Evolutionary conservation across 2,797 vertebrate genomes (phyloP), one percentile per base, ranked within the genome.

Genomic region (Onychomys arenicola): DNA sequence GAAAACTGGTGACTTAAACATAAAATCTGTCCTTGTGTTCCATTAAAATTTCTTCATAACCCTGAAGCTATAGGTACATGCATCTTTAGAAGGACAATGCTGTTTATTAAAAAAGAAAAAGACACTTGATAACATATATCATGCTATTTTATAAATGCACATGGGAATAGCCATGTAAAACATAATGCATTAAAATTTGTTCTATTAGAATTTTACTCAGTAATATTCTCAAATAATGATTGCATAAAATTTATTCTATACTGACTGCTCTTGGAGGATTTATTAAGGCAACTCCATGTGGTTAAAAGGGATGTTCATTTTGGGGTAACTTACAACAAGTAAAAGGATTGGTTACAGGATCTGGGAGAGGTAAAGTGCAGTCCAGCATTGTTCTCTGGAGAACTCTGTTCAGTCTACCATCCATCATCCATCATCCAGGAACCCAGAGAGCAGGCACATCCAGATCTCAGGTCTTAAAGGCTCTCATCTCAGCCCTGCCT

Each of bases 51-150:
- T 91, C 40, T 86, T n/a, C 25, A 71, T 84, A 71, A 69, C 43
- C 29, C 11, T 91, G 73, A 95, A 93, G 32, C 13, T 63, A 67
- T 0, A 59, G 61, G 23, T 32, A 52, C 71, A 57, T 27, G 69
- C 43, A 81, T 57, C 10, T 82, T 80, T 81, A 16, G 69, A 80
- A 93, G 55, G 21, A 27, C 87, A 76, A 77, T 87, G 16, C 1
- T 65, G 32, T 59, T 96, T 94, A 73, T 77, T 71, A 93, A 95
- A 25, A 57, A 84, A 86, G 3, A 80, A 52, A 92, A 91, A 93
- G 89, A 89, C 69, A 46, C 27, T 89, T 89, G 63, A 25, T 69
- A 78, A 85, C 65, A 75, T 55, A 10, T 23, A 59, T 65, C 57
- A 65, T 59, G 16, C 27, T 87, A 61, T 77, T 95, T 95, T 95